Base-by-base conservation (phyloP, 1,140 invertebrate species). In the Trichomalopsis sarcophagae region DNA sequence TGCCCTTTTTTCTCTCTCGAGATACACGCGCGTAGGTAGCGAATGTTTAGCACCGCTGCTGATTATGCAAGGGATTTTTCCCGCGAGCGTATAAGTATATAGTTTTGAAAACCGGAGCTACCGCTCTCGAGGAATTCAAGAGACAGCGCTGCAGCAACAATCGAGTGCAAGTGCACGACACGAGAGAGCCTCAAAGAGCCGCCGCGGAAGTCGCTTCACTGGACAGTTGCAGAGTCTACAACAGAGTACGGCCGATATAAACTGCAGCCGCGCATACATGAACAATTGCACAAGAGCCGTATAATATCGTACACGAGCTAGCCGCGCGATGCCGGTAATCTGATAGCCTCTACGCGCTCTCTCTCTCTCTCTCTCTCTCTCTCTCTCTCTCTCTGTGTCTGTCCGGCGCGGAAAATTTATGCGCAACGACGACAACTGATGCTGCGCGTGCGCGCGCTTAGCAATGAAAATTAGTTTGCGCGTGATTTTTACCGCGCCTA, bases 401-500 rank as follows among this genome's bases (percentile, higher is more conserved):
- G 47, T 50, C 55, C 55, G 4, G 55, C 21, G 21, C 27, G 30
- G 47, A 30, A 78, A 83, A 86, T 78, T 86, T 82, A 82, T 86
- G 74, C 78, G 36, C 47, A n/a, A 85, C 69, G 69, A 44, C 27
- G 33, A 62, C 17, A 62, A 23, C 66, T 50, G 40, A 40, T 47
- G 68, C 55, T 71, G 66, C 36, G 21, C 77, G 10, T 30, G 40
- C 17, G 14, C 17, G 14, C 47, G 40, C 40, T 47, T 74, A 85
- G 73, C 80, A 78, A 74, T 74, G 80, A 86, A 47, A 86, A 86
- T 82, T 79, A 82, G 84, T 85, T 73, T 21, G 55, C 68, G 81
- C 55, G 40, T 17, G 81, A 86, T 83, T 83, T 79, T 62, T 86
- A 80, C 79, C 36, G 73, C 73, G 27, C 73, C 30, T 75, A 68